These are phyloP conservation scores for Pristionchus japonicus DNA, from an alignment of 2,888 invertebrate species.

Conservation along the genomic window DNA sequence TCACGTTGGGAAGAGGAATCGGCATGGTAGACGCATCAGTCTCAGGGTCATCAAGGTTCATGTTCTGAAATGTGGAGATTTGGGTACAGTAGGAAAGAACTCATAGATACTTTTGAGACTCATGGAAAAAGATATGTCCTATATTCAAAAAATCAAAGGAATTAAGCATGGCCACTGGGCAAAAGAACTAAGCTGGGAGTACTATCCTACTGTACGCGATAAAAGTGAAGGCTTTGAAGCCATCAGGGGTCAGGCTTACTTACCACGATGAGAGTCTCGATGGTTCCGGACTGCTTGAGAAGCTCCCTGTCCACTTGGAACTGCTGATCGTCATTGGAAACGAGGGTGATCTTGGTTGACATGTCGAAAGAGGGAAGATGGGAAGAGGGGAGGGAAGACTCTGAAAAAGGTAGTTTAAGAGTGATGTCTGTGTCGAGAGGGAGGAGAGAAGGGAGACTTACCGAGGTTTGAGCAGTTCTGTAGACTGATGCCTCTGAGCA, in stretches of 20 bases:
- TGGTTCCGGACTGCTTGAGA: not conserved
- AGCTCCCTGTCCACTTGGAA: not conserved
- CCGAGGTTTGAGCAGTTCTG: not conserved
- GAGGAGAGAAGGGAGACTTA: too few species aligned
- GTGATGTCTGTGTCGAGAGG: too few species aligned
- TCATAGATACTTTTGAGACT: too few species aligned
- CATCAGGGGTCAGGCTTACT: not conserved
- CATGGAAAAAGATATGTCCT: too few species aligned
- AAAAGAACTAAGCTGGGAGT: too few species aligned
- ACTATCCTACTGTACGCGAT: too few species aligned
- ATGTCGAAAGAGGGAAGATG: not conserved
- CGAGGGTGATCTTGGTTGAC: not conserved
- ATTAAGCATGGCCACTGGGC: too few species aligned
- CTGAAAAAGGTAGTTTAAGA: too few species aligned
- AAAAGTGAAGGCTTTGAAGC: not conserved
- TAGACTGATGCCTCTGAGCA: not conserved
- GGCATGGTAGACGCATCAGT: not conserved
- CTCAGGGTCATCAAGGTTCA: not conserved
- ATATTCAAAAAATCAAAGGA: too few species aligned
- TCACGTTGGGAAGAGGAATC: constrained; percentile 8
- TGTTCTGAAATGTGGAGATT: not conserved
- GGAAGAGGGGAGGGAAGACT: not conserved
- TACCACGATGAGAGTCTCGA: not conserved
- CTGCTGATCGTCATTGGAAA: not conserved
- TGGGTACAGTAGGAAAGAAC: not conserved